A percentile compares a stretch with the other conserved stretches of the same genome.
Evolutionary conservation across 2,888 invertebrate genomes (phyloP).

Genomic region (Limenitis camilla): DNA sequence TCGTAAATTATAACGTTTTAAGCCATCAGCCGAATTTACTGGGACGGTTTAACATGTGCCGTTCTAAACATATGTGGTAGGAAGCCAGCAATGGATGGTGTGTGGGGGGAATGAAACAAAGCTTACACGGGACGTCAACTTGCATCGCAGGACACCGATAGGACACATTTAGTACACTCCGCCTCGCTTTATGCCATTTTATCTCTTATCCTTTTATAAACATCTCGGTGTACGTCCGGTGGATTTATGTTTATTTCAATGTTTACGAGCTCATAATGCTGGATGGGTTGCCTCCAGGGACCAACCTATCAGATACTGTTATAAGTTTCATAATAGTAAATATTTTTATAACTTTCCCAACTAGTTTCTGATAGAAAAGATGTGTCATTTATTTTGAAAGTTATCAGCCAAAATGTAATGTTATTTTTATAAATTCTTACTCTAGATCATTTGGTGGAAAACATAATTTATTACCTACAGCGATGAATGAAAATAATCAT

Average conservation of each 20-base stretch:
- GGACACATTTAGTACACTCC: conserved; percentile 17
- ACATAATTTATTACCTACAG: no score
- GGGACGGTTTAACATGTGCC: conserved; percentile 36
- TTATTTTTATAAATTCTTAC: no score
- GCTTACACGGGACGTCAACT: conserved; percentile 5
- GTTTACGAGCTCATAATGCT: conserved; percentile 21
- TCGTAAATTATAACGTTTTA: conserved; percentile 60
- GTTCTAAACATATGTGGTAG: conserved; percentile 34
- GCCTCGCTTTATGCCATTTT: conserved; percentile 31
- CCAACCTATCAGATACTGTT: not conserved
- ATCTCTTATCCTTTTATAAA: conserved; percentile 29
- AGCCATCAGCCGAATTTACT: conserved; percentile 46
- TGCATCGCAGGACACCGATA: conserved; percentile 7
- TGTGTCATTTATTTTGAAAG: no score
- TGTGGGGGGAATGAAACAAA: conserved; percentile 27
- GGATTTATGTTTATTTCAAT: conserved; percentile 28
- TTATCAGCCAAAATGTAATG: no score
- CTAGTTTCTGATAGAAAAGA: no score
- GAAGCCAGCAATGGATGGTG: conserved; percentile 36
- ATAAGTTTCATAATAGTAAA: not conserved
- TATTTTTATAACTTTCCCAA: not conserved
- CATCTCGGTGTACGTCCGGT: conserved; percentile 24
- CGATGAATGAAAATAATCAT: no score
- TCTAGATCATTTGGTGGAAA: no score
- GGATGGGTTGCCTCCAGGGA: conserved; percentile 2